Conservation (phyloP, 2,888 invertebrate species). For the Synanthedon andrenaeformis region DNA sequence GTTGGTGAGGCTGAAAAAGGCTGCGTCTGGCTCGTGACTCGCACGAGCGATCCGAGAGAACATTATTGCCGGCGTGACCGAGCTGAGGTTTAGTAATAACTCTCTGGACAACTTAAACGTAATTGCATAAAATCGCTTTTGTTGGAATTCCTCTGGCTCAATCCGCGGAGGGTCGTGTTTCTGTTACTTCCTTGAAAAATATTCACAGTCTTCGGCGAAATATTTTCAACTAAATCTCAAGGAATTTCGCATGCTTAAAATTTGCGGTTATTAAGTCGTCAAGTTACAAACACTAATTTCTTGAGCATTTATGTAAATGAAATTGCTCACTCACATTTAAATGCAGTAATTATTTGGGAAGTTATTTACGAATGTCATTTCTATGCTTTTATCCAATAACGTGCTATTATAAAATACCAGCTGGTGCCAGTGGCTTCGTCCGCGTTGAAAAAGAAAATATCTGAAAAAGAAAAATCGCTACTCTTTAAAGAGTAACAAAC, state of each 20-base stretch:
- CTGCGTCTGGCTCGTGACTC: conserved; percentile 47
- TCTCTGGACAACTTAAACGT: conserved; percentile 52
- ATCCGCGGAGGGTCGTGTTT: conserved; percentile 41
- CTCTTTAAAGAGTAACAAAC: too few species aligned
- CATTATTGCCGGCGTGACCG: conserved; percentile 31
- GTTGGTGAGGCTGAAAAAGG: conserved; percentile 14
- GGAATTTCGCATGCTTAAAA: neutral
- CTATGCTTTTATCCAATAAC: too few species aligned
- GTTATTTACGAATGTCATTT: too few species aligned
- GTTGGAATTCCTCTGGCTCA: conserved; percentile 57
- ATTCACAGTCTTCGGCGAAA: conserved; percentile 21
- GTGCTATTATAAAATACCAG: too few species aligned
- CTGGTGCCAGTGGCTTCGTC: too few species aligned
- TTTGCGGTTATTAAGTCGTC: neutral
- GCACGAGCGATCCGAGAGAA: conserved; percentile 22
- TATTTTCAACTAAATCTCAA: neutral
- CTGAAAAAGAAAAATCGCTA: too few species aligned
- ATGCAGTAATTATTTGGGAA: too few species aligned
- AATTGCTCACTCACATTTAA: too few species aligned
- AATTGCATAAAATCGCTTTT: conserved; percentile 65
- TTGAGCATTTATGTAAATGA: neutral
- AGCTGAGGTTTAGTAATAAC: conserved; percentile 55
- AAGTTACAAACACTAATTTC: neutral
- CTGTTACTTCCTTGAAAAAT: conserved; percentile 40
- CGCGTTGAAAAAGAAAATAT: too few species aligned